Percentiles rank a stretch among this genome's conserved stretches.
phyloP scores from a whole-genome alignment of 2,797 vertebrate genomes.

The Tenualosa thibaudeaui region DNA sequence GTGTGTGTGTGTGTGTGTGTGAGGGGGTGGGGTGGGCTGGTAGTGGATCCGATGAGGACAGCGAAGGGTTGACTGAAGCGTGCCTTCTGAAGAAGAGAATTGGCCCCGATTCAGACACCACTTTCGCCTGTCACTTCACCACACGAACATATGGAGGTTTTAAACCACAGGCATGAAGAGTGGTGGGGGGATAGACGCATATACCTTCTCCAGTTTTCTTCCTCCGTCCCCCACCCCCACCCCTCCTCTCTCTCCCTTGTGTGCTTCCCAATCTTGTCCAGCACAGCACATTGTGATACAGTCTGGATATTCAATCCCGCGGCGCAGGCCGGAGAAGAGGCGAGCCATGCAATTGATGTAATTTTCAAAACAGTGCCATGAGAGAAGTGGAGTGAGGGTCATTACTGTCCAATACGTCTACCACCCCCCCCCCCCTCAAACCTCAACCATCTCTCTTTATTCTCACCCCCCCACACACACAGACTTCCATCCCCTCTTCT shows the following conservation, averaged over 20 bases:
- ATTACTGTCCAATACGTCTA: constrained; percentile 66
- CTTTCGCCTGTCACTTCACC: constrained; percentile 79
- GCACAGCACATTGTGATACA: constrained; percentile 79
- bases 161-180: constrained; percentile 71
- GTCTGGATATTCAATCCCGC: constrained; percentile 80
- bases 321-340: constrained; percentile 71
- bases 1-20: constrained; percentile 51
- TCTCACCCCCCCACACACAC: not conserved
- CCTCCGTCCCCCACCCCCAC: constrained; percentile 35
- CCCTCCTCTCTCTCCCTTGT: constrained; percentile 43
- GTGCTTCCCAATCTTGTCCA: constrained; percentile 77
- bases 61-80: constrained; percentile 48
- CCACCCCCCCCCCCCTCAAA: constrained; percentile 41
- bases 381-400: constrained; percentile 58
- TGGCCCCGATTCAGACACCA: constrained; percentile 76
- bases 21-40: constrained; percentile 22
- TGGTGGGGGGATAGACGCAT: constrained; percentile 70
- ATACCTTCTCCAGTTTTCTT: constrained; percentile 69
- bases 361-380: constrained; percentile 75
- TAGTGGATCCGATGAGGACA: constrained; percentile 33
- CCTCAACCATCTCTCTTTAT: not conserved
- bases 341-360: constrained; percentile 76
- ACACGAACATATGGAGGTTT: constrained; percentile 81
- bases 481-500: constrained; percentile 48
- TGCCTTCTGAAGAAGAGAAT: constrained; percentile 56